These are phyloP conservation scores for Mobula birostris DNA, from an alignment of 2,113 vertebrate species.

Conservation along the genomic window DNA sequence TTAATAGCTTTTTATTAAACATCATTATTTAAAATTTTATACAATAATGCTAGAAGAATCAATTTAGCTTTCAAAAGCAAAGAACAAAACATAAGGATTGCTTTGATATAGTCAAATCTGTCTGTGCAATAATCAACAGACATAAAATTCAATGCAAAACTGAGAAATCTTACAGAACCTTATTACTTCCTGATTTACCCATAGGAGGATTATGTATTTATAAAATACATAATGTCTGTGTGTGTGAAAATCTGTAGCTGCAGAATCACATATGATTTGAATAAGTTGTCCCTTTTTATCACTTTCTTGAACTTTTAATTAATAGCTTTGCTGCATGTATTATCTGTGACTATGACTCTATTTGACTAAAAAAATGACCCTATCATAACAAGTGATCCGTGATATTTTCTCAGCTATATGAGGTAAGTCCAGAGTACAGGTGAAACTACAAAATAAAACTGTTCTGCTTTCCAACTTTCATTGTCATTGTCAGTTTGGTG, in stretches of 20 bases:
- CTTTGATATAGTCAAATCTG: background rate
- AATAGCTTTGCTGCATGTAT: conserved; percentile 2
- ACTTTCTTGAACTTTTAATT: background rate
- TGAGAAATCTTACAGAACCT: background rate
- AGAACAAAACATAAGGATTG: background rate
- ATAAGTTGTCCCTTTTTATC: background rate
- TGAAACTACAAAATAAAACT: conserved; percentile 2
- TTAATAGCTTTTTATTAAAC: background rate
- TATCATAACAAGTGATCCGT: background rate
- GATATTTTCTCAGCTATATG: conserved; percentile 1
- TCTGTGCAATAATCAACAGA: too few relatives aligned
- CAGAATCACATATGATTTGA: background rate
- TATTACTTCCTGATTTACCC: background rate
- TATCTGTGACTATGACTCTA: background rate
- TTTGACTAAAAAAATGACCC: background rate
- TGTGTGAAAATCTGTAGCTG: background rate
- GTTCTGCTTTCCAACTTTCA: background rate
- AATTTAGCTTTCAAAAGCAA: background rate
- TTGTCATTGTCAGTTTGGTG: background rate
- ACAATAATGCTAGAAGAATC: background rate
- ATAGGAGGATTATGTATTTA: background rate
- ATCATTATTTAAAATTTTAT: background rate
- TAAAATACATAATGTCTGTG: background rate
- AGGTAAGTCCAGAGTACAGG: background rate
- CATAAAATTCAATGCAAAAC: background rate